phyloP scores from a whole-genome alignment of 2,888 invertebrate species.

The Dioctria rufipes region DNA sequence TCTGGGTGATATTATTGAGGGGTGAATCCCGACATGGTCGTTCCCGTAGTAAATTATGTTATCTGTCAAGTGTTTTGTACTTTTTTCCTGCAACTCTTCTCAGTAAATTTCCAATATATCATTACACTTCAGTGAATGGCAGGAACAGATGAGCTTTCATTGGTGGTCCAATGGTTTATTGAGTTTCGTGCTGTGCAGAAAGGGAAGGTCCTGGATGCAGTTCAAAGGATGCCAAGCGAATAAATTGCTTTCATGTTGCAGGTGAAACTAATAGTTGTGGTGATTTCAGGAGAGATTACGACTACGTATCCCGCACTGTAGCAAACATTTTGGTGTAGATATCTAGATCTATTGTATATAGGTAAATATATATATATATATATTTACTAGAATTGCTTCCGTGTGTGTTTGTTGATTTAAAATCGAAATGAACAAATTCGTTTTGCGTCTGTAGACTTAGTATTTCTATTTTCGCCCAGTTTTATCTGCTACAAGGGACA shows the following conservation, averaged over 20 bases:
- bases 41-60: constrained; percentile 49
- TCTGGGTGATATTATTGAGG: background rate
- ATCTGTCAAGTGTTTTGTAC: constrained; percentile 51
- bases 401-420: constrained; percentile 10
- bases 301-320: background rate
- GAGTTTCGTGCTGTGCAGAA: constrained; percentile 37
- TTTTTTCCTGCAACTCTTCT: constrained; percentile 33
- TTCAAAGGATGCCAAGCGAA: constrained; percentile 38
- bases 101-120: constrained; percentile 53
- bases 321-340: background rate
- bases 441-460: no score
- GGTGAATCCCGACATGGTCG: constrained; percentile 10
- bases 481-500: no score
- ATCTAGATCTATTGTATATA: background rate
- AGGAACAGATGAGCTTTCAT: constrained; percentile 51
- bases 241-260: constrained; percentile 46
- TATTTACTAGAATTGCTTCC: background rate
- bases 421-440: background rate
- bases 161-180: constrained; percentile 40
- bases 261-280: constrained; percentile 49
- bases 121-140: constrained; percentile 49
- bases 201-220: constrained; percentile 41
- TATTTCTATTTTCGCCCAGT: no score
- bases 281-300: constrained; percentile 29
- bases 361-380: background rate